These are phyloP conservation scores for Meriones unguiculatus DNA, from an alignment of 2,113 vertebrate genomes.

Conservation along the genomic window DNA sequence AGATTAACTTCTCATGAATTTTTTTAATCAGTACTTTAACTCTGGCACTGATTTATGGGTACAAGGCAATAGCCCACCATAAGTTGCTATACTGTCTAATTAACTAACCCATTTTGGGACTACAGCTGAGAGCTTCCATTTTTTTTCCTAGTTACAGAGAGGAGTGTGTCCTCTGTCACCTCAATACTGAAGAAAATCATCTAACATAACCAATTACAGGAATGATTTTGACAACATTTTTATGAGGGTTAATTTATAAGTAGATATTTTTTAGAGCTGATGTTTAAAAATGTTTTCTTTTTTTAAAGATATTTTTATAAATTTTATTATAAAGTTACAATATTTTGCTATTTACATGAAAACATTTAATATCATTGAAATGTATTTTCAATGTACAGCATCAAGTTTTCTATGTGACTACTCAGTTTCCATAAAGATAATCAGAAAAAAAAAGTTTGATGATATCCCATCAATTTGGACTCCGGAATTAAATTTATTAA, in stretches of 20 bases:
- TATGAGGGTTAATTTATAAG: not conserved
- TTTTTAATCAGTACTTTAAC: not conserved
- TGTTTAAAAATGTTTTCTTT: not conserved
- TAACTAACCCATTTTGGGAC: not conserved
- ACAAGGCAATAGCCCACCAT: not conserved
- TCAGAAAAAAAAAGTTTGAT: not conserved
- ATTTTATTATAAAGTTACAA: not conserved
- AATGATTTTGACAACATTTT: not conserved
- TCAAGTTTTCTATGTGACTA: not conserved
- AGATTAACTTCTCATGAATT: not conserved
- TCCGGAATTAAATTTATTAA: not conserved
- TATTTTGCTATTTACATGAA: not conserved
- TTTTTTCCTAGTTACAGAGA: not conserved
- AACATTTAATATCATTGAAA: conserved; percentile 4
- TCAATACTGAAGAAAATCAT: not conserved
- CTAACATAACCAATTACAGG: not conserved
- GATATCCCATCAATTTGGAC: not conserved
- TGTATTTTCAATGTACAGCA: not conserved
- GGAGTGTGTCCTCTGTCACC: not conserved
- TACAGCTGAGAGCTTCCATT: not conserved
- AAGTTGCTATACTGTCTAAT: not conserved
- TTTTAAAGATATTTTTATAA: not conserved
- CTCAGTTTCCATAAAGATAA: not conserved
- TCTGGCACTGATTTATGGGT: not conserved
- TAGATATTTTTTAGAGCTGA: not conserved